Base-by-base conservation (phyloP, 2,888 invertebrate genomes). In the Cordylochernes scorpioides region DNA sequence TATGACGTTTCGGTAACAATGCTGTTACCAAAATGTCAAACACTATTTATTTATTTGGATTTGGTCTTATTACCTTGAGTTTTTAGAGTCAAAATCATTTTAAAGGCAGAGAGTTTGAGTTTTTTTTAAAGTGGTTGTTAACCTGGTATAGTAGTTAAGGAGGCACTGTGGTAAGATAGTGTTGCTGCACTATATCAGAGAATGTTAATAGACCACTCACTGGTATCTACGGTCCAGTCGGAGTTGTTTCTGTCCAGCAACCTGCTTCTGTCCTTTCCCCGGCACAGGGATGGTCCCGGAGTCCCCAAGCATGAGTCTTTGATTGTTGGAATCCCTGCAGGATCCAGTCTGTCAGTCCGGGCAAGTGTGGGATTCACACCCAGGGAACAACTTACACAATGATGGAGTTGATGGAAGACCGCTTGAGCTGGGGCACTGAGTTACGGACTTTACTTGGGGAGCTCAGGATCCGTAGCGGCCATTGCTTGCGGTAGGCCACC, bases 211-310 rank as follows among this genome's bases (percentile, higher is more conserved):
- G n/a, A n/a, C n/a, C n/a, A 30, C 31, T 31, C 32, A 40, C 10
- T 34, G 46, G 12, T 39, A 41, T 38, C 39, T 39, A 33, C 41
- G 73, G 50, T 84, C 82, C 29, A 80, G 72, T 18, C 82, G 63
- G 17, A 54, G 45, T 49, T 82, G 82, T 52, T 77, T 77, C 15
- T 72, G 70, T 50, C 78, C 72, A 1, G 74, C 66, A 49, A 82
- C 77, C 25, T 82, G 53, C 10, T 74, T 68, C n/a, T 70, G 62
- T 34, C 46, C 30, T 44, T 65, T 64, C 8, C 71, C 65, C 33
- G 75, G 75, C 2, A 80, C 71, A 2, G 78, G 78, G 45, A 86
- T 65, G 63, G 84, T 75, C 1, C 82, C 82, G 0, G 84, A 86
- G 51, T 88, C 91, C 3, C 86, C 86, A 28, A 84, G 58, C 53